Evolutionary conservation across 2,888 invertebrate species (phyloP), one percentile per base, ranked within the genome.

Genomic region (Priocnemis perturbator): DNA sequence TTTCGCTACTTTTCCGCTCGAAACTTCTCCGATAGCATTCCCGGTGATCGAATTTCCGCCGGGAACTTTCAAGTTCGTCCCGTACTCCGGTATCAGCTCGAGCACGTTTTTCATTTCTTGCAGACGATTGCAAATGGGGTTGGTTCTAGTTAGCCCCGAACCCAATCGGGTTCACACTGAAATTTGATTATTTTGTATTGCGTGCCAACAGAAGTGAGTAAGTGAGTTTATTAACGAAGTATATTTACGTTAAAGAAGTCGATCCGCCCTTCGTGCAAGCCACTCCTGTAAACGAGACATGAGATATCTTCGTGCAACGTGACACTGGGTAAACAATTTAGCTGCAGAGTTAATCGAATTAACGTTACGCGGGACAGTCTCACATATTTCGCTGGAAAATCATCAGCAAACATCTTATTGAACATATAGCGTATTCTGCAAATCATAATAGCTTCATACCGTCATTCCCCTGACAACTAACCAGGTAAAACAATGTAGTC

Each of bases 191-290:
- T 50, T 50, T n/a, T 17, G 14, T 14, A 7, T 9, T n/a, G 50
- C 17, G 19, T n/a, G 50, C 2, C 50, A n/a, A 59, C 57, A 69
- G 37, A 47, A 65, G 66, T 66, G 67, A 73, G 53, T 66, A 57
- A 69, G 65, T 52, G 55, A 45, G 59, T 56, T 60, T 71, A 67
- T 63, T 67, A 71, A 64, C 69, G 63, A 23, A 73, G 67, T 73
- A 53, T 69, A 59, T 73, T 73, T 73, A 50, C 55, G 57, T 55
- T 66, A 67, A 69, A 26, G 48, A 55, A 65, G 65, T 52, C 64
- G 68, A 64, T 64, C 47, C 65, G 52, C 64, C 71, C 30, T 23
- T 52, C 30, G 48, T 48, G 21, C 62, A 47, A 45, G 30, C 23
- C 53, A 53, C 53, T 53, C 53, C 53, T 15, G 53, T 53, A 21